These are phyloP conservation scores for Reinhardtius hippoglossoides DNA, from an alignment of 2,113 vertebrate genomes.

Conservation along the genomic window DNA sequence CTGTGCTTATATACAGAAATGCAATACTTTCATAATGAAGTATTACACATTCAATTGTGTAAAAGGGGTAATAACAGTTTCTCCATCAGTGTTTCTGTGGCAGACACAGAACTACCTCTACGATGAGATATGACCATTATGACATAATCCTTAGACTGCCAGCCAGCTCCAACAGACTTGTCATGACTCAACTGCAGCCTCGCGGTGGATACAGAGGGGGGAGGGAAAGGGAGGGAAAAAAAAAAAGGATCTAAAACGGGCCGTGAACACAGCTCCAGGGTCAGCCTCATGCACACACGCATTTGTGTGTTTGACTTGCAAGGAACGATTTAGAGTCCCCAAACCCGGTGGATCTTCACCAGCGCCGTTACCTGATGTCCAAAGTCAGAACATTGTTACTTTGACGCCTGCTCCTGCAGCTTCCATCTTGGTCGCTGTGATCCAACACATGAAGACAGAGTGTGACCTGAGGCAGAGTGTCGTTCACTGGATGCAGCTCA, in stretches of 20 bases:
- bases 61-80: background rate
- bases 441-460: background rate
- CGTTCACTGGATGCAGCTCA: background rate
- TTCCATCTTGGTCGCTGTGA: background rate
- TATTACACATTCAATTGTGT: background rate
- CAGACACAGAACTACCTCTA: background rate
- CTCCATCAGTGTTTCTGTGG: background rate
- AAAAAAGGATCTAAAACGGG: slow-evolving; percentile 7
- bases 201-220: background rate
- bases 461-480: background rate
- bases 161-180: slow-evolving; percentile 54
- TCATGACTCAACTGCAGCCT: slow-evolving; percentile 61
- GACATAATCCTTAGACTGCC: slow-evolving; percentile 60
- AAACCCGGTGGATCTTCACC: background rate
- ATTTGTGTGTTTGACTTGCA: background rate
- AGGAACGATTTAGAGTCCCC: background rate
- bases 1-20: no score
- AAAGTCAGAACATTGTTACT: slow-evolving; percentile 10
- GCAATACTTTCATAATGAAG: background rate
- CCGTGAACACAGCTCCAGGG: slow-evolving; percentile 15
- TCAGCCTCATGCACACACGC: slow-evolving; percentile 22
- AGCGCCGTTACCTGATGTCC: background rate
- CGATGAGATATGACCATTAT: slow-evolving; percentile 33
- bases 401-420: background rate
- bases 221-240: background rate